Base-by-base conservation (phyloP, 2,888 invertebrate genomes). In the Drosophila mimetica region DNA sequence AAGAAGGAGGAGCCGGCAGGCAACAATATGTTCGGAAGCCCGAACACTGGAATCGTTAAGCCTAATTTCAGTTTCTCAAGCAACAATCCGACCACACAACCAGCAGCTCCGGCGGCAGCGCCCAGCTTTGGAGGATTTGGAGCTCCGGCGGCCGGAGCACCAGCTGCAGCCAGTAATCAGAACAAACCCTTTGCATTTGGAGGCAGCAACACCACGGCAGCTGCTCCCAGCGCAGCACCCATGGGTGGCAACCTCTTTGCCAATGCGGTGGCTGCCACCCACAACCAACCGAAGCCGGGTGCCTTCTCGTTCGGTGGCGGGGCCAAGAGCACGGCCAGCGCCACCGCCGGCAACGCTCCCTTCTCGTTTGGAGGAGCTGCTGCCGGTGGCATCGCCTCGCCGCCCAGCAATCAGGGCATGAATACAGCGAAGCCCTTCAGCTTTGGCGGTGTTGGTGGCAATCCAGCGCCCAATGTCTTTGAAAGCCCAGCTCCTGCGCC, bases 271-370 rank as follows among this genome's bases (percentile, higher is more conserved):
- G 67, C 76, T 5, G 64, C 71, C 3, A 30, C 69, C 8, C 74
- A 76, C 25, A 61, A 61, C 2, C 76, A 67, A 50, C 4, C 48
- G 4, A 69, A 66, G 30, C 48, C 75, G 0, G 76, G 81, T 6
- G 82, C 77, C 2, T 89, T 90, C 28, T 63, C 85, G 8, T 89
- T 89, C 42, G 79, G 78, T 11, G 55, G 78, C 8, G 55, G 58
- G 7, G 25, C 46, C 1, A 67, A 37, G 14, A 76, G 42, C 28
- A 48, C 54, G 28, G 55, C 30, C 30, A 55, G 13, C 25, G 25
- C 14, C 9, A 47, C 41, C 9, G 53, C 37, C 36, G 64, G 30
- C 14, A 51, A 74, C 30, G 54, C 61, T 4, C 76, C 64, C 0
- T 90, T 89, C 58, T 28, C 77, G n/a, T 90, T 89, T 50, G 77